These are phyloP conservation scores for Cepaea nemoralis DNA, from an alignment of 1,140 invertebrate genomes.

Conservation along the genomic window DNA sequence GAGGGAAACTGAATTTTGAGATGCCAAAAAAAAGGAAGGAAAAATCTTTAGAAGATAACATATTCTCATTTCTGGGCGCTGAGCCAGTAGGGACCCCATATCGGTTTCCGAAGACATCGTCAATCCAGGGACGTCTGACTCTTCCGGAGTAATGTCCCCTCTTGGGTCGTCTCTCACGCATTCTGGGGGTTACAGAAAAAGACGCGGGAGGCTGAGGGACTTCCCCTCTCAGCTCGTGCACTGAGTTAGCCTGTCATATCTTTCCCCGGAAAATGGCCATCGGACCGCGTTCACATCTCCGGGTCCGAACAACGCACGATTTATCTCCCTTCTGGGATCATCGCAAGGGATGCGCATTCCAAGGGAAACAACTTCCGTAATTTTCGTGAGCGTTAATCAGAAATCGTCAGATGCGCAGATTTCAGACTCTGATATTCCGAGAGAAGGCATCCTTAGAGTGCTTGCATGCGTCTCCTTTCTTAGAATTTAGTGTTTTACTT, in stretches of 20 bases:
- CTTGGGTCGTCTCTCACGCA: slow-evolving; percentile 18
- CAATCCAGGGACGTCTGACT: neutral
- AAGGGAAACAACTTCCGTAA: neutral
- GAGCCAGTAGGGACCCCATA: neutral
- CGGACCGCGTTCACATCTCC: neutral
- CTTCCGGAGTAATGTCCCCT: slow-evolving; percentile 11
- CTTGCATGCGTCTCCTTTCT: neutral
- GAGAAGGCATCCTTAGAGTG: neutral
- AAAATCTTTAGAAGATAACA: neutral
- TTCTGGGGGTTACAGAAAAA: neutral
- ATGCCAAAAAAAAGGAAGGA: neutral
- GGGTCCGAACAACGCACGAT: no score
- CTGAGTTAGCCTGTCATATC: slow-evolving; percentile 22
- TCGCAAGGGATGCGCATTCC: neutral
- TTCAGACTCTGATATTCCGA: neutral
- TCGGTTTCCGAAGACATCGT: neutral
- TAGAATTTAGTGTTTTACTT: neutral
- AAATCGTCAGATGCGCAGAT: slow-evolving; percentile 1
- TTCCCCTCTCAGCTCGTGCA: slow-evolving; percentile 1
- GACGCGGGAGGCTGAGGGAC: neutral
- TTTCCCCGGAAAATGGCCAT: slow-evolving; percentile 9
- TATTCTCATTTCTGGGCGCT: neutral
- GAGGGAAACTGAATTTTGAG: neutral
- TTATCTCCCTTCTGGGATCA: neutral
- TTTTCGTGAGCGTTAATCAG: slow-evolving; percentile 6